Base-by-base conservation (phyloP, 2,888 invertebrate genomes). In the Lagria hirta region DNA sequence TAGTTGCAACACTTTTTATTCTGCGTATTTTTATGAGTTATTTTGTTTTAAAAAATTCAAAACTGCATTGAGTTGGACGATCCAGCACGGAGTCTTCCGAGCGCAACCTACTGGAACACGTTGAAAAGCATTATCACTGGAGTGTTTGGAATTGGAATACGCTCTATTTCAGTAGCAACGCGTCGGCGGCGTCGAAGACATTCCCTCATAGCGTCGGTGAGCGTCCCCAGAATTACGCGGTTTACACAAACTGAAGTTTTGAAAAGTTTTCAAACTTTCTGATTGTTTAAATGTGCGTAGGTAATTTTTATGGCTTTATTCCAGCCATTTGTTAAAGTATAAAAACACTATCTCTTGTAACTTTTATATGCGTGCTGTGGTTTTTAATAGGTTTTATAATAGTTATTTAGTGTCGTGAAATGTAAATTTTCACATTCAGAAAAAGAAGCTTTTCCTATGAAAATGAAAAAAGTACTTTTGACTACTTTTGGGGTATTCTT, bases 141-240 rank as follows among this genome's bases (percentile, higher is more conserved):
- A 47, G 37, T 43, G 36, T 30, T 33, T 42, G 37, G 37, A 47
- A 27, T 33, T 42, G 37, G 37, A 47, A 41, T 27, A 33, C 33
- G 33, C 24, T 20, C 27, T 24, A 36, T 29, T 34, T 48, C 48
- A 48, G 48, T 48, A 48, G 48, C 29, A 38, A 32, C 48, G 48
- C 48, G 48, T 24, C 48, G 48, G 13, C 48, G 48, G 35, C 38
- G 48, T 48, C 48, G 48, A 33, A 38, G 38, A 24, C 37, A 38
- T 27, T 21, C 8, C 14, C 10, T 10, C 27, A 10, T 12, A 37
- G 44, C 38, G 44, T 38, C 44, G 44, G 37, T 22, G 34, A 37
- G 42, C 47, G 37, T 37, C 47, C n/a, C n/a, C n/a, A n/a, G 22
- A 28, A 43, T 13, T 22, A 29, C 38, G 48, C 43, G 43, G 15